Conservation (phyloP, 2,888 invertebrate species). For the Aproaerema taeniolella region DNA sequence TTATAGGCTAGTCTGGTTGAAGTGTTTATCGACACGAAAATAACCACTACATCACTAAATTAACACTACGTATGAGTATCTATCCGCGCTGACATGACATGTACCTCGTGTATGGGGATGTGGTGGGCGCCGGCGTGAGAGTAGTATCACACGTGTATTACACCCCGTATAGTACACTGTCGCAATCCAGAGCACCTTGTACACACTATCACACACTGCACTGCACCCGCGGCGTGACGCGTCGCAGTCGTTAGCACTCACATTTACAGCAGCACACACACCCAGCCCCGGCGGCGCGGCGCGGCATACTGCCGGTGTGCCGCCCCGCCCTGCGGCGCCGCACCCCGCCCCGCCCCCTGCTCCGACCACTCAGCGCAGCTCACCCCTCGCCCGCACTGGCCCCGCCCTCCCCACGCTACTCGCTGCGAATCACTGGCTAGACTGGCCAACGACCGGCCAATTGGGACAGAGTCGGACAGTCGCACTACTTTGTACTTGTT, state of each 20-base stretch:
- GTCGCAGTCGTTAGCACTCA: slow-evolving; percentile 38
- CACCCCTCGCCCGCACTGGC: slow-evolving; percentile 22
- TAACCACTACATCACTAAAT: too few relatives aligned
- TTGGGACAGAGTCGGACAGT: too few relatives aligned
- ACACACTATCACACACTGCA: slow-evolving; percentile 39
- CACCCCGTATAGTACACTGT: too few relatives aligned
- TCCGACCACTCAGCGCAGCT: slow-evolving; percentile 20
- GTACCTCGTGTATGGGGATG: too few relatives aligned
- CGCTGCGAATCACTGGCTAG: neutral
- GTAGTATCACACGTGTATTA: too few relatives aligned
- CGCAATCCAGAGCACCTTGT: slow-evolving; percentile 35
- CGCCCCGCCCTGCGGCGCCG: slow-evolving; percentile 18
- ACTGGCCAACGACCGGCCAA: too few relatives aligned
- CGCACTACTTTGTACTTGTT: too few relatives aligned
- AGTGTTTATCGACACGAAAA: too few relatives aligned
- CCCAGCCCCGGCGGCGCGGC: slow-evolving; percentile 20
- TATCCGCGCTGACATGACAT: too few relatives aligned
- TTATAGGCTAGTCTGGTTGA: too few relatives aligned
- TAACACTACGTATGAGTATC: neutral
- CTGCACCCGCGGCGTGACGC: slow-evolving; percentile 41
- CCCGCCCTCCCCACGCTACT: slow-evolving; percentile 12
- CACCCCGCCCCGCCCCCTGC: slow-evolving; percentile 11
- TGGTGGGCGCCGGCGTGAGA: too few relatives aligned
- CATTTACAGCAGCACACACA: slow-evolving; percentile 31
- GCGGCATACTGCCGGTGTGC: slow-evolving; percentile 20